phyloP scores from a whole-genome alignment of 2,113 vertebrate genomes.

The Scomber scombrus region DNA sequence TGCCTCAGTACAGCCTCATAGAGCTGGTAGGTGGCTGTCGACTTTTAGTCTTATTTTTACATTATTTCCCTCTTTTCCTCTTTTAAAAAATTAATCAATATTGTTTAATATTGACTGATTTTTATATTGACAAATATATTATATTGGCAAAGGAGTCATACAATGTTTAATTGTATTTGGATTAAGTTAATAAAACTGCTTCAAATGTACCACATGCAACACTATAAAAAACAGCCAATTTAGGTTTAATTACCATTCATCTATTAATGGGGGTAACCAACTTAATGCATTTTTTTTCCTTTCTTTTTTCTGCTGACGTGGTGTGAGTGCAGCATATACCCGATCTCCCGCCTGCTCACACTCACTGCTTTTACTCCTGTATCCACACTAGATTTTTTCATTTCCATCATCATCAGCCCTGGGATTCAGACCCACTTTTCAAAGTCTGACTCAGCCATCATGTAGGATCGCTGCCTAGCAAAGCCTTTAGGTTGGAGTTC shows the following conservation, averaged over 20 bases:
- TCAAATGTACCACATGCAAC: neutral
- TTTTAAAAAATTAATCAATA: too few relatives aligned
- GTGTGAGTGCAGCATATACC: neutral
- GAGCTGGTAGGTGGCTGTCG: too few relatives aligned
- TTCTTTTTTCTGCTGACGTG: neutral
- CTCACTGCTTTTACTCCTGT: neutral
- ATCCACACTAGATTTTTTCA: conserved; percentile 6
- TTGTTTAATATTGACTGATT: too few relatives aligned
- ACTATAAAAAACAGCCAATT: neutral
- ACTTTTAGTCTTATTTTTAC: too few relatives aligned
- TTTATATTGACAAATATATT: too few relatives aligned
- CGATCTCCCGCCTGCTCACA: neutral
- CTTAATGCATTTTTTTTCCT: too few relatives aligned
- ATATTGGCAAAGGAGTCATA: neutral
- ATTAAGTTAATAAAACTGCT: neutral
- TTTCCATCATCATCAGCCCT: conserved; percentile 11
- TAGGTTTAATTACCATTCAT: neutral
- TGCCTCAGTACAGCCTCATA: too few relatives aligned
- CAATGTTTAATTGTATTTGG: neutral
- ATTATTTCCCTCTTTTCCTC: too few relatives aligned
- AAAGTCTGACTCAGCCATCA: neutral
- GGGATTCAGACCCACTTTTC: neutral
- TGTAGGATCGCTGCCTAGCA: neutral
- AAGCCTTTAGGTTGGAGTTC: conserved; percentile 8
- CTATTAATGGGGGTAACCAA: neutral